phyloP scores from a whole-genome alignment of 2,113 vertebrate genomes.

The Embiotoca jacksoni region DNA sequence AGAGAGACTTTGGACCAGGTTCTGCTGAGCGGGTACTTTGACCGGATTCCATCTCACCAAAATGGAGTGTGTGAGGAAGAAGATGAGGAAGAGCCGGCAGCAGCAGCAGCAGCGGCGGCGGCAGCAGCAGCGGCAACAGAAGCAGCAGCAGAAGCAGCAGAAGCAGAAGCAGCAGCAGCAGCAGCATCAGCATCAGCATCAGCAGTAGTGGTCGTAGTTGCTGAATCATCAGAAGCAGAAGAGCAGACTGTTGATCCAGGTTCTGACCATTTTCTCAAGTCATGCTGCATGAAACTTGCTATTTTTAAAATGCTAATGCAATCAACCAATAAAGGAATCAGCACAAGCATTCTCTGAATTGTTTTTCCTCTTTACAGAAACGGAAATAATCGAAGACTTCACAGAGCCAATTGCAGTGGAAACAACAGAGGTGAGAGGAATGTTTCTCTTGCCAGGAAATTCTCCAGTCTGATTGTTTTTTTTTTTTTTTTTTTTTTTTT shows the following conservation, averaged over 20 bases:
- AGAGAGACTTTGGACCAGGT: conserved; percentile 92
- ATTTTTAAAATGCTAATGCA: conserved; percentile 23
- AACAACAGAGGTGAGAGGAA: conserved; percentile 91
- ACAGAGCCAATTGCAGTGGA: conserved; percentile 93
- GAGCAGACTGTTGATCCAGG: conserved; percentile 89
- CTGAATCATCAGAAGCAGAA: conserved; percentile 87
- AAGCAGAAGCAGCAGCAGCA: neutral
- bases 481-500: neutral
- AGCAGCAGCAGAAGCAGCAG: conserved; percentile 24
- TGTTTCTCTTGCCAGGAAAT: neutral
- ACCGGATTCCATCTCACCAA: conserved; percentile 91
- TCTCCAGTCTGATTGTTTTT: neutral
- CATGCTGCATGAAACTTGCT: neutral
- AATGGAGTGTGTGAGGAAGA: conserved; percentile 94
- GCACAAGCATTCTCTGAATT: neutral
- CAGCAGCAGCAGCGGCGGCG: neutral
- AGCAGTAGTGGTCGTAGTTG: conserved; percentile 16
- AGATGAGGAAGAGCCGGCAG: conserved; percentile 84
- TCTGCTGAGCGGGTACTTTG: conserved; percentile 95
- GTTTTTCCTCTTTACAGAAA: conserved; percentile 83
- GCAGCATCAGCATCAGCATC: conserved; percentile 8
- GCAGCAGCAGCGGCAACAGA: conserved; percentile 18
- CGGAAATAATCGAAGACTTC: conserved; percentile 91
- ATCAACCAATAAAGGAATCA: conserved; percentile 3
- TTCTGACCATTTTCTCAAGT: conserved; percentile 60